phyloP scores from a whole-genome alignment of 2,888 invertebrate species.

The Parasteatoda lunata region DNA sequence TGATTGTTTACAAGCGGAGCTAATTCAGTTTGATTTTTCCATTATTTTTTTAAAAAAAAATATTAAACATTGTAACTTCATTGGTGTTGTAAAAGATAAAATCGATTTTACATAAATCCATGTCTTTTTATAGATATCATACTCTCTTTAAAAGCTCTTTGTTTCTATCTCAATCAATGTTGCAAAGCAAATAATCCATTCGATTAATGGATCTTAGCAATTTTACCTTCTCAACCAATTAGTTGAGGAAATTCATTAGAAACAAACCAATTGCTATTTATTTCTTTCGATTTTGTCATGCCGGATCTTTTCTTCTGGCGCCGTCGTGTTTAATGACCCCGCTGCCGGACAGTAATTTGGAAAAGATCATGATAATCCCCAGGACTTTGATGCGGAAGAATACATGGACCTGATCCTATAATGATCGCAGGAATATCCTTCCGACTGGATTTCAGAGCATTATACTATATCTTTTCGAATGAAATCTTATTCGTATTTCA shows the following conservation, averaged over 20 bases:
- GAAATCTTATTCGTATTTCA: no score
- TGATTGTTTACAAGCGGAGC: no score
- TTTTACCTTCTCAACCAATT: background rate
- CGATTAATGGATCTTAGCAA: no score
- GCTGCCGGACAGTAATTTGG: slow-evolving; percentile 30
- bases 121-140: no score
- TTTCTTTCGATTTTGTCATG: background rate
- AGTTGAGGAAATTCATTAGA: background rate
- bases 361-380: slow-evolving; percentile 27
- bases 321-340: background rate
- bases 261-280: background rate
- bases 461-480: background rate
- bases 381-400: background rate
- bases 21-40: no score
- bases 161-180: no score
- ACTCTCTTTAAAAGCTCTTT: no score
- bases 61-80: no score
- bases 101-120: no score
- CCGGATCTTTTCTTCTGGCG: background rate
- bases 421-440: background rate
- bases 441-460: background rate
- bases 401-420: background rate
- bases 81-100: no score
- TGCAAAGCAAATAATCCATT: no score
- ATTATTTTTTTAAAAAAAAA: no score